phyloP scores from a whole-genome alignment of 2,888 invertebrate genomes.

The Ochropleura plecta region DNA sequence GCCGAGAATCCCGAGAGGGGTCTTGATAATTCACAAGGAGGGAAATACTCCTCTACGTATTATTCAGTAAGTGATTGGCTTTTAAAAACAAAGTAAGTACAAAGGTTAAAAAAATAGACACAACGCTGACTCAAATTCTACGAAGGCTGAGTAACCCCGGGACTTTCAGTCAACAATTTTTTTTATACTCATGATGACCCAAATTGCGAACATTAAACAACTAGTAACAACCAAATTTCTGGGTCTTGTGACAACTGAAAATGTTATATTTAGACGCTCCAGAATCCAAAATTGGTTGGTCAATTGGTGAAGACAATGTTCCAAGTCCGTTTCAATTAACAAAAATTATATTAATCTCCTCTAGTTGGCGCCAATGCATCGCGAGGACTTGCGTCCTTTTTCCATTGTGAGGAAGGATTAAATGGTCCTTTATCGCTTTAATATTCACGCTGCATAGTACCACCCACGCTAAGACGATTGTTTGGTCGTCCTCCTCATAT shows the following conservation, averaged over 20 bases:
- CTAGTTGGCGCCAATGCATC: conserved; percentile 80
- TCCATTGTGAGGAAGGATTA: conserved; percentile 45
- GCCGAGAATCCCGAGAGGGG: conserved; percentile 6
- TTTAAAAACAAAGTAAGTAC: conserved; percentile 26
- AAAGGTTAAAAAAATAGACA: conserved; percentile 46
- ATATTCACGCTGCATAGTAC: conserved; percentile 59
- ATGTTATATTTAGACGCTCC: conserved; percentile 82
- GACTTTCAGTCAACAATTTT: conserved; percentile 14
- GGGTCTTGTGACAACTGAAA: conserved; percentile 68
- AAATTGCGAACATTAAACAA: conserved; percentile 45
- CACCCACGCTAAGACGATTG: conserved; percentile 57
- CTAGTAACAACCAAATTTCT: conserved; percentile 61
- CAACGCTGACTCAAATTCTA: conserved; percentile 47
- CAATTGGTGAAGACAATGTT: conserved; percentile 80
- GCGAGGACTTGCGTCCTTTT: conserved; percentile 55
- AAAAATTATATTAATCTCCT: conserved; percentile 85
- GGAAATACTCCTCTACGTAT: neutral
- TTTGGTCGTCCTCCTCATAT: conserved; percentile 34
- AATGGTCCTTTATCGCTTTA: conserved; percentile 55
- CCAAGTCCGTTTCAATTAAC: conserved; percentile 85
- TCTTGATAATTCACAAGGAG: neutral
- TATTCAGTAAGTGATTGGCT: conserved; percentile 20
- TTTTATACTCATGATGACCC: conserved; percentile 59
- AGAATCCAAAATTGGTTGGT: conserved; percentile 80
- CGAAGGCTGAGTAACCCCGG: conserved; percentile 40